Evolutionary conservation across 2,888 invertebrate genomes (phyloP), one percentile per base, ranked within the genome.

Genomic region (Odontocolon sp.): DNA sequence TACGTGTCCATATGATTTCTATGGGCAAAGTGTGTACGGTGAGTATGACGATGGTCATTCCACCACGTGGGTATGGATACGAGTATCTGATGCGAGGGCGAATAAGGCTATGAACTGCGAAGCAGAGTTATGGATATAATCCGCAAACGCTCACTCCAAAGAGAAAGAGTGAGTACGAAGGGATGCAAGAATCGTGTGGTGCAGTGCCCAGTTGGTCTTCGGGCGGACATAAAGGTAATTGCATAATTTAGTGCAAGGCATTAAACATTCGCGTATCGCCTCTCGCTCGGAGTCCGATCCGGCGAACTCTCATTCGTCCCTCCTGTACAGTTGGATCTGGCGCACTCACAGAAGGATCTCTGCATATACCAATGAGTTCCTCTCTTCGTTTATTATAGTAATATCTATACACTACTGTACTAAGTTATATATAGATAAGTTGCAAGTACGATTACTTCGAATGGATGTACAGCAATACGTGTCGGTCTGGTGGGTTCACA

Each of bases 221-320:
- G 59, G 78, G 78, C 81, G 79, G 81, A 79, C 83, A 79, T 85
- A 85, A 87, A 86, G 81, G 85, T 87, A 86, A 87, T 86, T 87
- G 86, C 85, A 86, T 86, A 85, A 87, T 87, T 87, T 86, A 86
- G 85, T 82, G 81, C 80, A 78, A 83, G 80, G 82, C 84, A 85
- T 87, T 87, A 85, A 86, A 86, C 82, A 80, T 80, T 85, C 82
- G 72, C 82, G 78, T 82, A 84, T 84, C 83, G 80, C 77, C 78
- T 76, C 81, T 80, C 79, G 75, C 79, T 81, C 78, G 82, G 36
- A 23, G 26, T 33, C 54, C 63, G 72, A 73, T 69, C 56, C 64
- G 74, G 9, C 31, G 33, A 8, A 28, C 33, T 54, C 33, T n/a
- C n/a, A n/a, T n/a, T 84, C 83, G 80, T 75, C 78, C 75, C 81